phyloP scores from a whole-genome alignment of 2,888 invertebrate genomes.

The Rhimphoctona megacephalus region DNA sequence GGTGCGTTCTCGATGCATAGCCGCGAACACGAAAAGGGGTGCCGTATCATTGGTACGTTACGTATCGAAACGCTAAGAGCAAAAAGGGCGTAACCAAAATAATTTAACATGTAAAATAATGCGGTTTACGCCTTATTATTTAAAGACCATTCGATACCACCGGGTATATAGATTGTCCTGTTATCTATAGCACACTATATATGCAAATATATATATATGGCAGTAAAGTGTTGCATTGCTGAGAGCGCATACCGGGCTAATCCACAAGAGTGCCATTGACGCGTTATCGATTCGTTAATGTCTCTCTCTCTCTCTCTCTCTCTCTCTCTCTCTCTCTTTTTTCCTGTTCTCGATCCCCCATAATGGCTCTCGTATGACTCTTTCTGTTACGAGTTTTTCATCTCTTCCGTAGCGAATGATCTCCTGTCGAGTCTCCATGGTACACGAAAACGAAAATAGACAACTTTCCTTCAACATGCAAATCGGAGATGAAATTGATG shows the following conservation, averaged over 20 bases:
- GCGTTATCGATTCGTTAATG: conserved; percentile 67
- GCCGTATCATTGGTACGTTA: conserved; percentile 9
- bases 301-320: conserved; percentile 30
- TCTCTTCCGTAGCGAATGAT: conserved; percentile 10
- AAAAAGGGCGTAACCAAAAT: conserved; percentile 15
- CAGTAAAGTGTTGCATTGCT: conserved; percentile 35
- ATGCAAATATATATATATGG: conserved; percentile 8
- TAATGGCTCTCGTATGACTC: neutral
- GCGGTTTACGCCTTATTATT: conserved; percentile 26
- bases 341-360: conserved; percentile 4
- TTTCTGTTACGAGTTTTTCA: conserved; percentile 14
- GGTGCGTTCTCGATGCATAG: conserved; percentile 50
- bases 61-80: neutral
- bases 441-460: conserved; percentile 4
- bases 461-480: neutral
- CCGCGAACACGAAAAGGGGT: conserved; percentile 8
- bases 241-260: conserved; percentile 71
- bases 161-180: conserved; percentile 13
- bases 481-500: conserved; percentile 14
- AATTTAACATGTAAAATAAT: neutral
- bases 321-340: conserved; percentile 40
- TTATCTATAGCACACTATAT: conserved; percentile 16
- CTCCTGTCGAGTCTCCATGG: conserved; percentile 6
- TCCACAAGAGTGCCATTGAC: conserved; percentile 77
- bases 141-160: neutral